Conservation (phyloP, 2,113 vertebrate species). For the Spea bombifrons region DNA sequence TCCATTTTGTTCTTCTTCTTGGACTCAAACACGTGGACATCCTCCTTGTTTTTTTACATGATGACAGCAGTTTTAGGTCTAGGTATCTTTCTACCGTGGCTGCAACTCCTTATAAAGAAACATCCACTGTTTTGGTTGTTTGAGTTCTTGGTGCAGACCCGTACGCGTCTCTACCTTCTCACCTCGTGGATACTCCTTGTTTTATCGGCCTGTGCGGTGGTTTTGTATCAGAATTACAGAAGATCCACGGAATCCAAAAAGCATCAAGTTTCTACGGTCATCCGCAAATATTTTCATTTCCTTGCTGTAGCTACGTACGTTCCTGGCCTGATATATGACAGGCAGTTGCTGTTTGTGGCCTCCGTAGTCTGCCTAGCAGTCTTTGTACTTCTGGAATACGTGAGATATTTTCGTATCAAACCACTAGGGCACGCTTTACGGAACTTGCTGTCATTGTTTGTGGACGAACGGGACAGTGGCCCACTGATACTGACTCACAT, state of each 20-base stretch:
- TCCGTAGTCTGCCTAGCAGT: conserved; percentile 81
- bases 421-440: conserved; percentile 84
- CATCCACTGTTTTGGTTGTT: conserved; percentile 90
- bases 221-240: conserved; percentile 85
- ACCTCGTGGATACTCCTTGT: conserved; percentile 81
- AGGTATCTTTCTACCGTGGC: conserved; percentile 90
- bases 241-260: conserved; percentile 81
- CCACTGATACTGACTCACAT: conserved; percentile 95
- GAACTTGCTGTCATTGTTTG: conserved; percentile 82
- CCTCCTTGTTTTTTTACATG: conserved; percentile 90
- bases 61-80: conserved; percentile 87
- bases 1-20: conserved; percentile 89
- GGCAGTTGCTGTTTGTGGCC: conserved; percentile 80
- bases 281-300: conserved; percentile 92
- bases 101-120: conserved; percentile 82
- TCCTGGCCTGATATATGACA: conserved; percentile 87
- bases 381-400: conserved; percentile 84
- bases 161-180: conserved; percentile 77
- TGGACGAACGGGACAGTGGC: conserved; percentile 92
- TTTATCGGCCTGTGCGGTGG: conserved; percentile 72
- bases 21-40: conserved; percentile 93
- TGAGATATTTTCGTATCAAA: conserved; percentile 88
- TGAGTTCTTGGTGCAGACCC: conserved; percentile 78
- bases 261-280: conserved; percentile 81
- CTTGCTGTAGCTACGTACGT: conserved; percentile 87